A percentile compares a stretch with the other conserved stretches of the same genome.
Conservation (phyloP, 2,888 invertebrate genomes). For the Lampropteryx suffumata region DNA sequence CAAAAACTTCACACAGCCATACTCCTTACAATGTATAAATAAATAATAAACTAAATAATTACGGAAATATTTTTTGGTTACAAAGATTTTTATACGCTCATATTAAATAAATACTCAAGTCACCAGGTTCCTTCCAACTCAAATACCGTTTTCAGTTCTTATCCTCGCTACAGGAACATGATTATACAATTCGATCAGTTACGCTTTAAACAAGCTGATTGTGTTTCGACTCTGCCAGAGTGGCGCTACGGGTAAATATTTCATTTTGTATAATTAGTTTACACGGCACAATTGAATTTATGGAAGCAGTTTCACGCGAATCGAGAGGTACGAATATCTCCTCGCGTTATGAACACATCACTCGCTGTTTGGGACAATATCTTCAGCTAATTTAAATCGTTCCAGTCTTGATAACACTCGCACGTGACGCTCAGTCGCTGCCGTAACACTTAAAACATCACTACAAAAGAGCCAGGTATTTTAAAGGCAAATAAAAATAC, state of each 20-base stretch:
- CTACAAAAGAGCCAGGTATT: constrained; percentile 13
- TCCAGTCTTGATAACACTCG: constrained; percentile 9
- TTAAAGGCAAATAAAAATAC: background rate
- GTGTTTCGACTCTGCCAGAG: constrained; percentile 30
- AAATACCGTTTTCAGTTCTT: constrained; percentile 41
- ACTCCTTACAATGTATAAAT: constrained; percentile 70
- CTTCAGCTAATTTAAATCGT: constrained; percentile 1
- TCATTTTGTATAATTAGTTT: constrained; percentile 16
- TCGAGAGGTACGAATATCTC: constrained; percentile 8
- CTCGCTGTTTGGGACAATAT: constrained; percentile 12
- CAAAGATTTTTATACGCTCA: constrained; percentile 61
- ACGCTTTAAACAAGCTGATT: constrained; percentile 36
- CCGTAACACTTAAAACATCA: constrained; percentile 10
- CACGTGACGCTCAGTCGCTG: constrained; percentile 1
- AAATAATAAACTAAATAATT: constrained; percentile 68
- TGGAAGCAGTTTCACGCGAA: constrained; percentile 14
- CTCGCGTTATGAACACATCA: constrained; percentile 14
- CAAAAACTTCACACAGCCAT: constrained; percentile 79
- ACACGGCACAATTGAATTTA: constrained; percentile 29
- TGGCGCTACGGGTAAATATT: constrained; percentile 21
- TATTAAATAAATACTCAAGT: constrained; percentile 63
- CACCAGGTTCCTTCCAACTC: constrained; percentile 48
- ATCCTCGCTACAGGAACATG: constrained; percentile 54
- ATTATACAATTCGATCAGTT: constrained; percentile 38
- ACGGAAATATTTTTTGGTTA: constrained; percentile 73